phyloP scores from a whole-genome alignment of 2,888 invertebrate species.

The Temnothorax unifasciatus region DNA sequence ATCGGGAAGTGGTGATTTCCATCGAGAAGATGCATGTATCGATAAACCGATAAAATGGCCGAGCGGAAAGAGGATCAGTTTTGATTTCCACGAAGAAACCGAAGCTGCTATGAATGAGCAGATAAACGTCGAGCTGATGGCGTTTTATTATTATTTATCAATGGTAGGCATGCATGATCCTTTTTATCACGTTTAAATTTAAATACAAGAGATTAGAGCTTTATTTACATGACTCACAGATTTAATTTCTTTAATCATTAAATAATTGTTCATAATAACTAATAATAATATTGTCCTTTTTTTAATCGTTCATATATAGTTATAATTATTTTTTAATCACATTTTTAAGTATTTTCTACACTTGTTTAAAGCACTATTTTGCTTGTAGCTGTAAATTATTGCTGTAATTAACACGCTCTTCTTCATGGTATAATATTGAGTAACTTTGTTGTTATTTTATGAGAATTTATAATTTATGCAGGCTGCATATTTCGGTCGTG shows the following conservation, averaged over 20 bases:
- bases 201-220: neutral
- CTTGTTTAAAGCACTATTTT: neutral
- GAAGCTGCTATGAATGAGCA: constrained; percentile 88
- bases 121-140: constrained; percentile 88
- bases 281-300: neutral
- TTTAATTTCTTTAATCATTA: neutral
- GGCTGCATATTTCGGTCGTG: constrained; percentile 86
- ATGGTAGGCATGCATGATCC: constrained; percentile 86
- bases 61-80: constrained; percentile 72
- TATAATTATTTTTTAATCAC: neutral
- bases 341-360: neutral
- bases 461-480: constrained; percentile 51
- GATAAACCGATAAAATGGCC: constrained; percentile 77
- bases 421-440: neutral
- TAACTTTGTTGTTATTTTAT: neutral
- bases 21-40: constrained; percentile 43
- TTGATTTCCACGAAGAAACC: constrained; percentile 85
- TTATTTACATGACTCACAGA: neutral
- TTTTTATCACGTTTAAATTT: neutral
- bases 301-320: neutral
- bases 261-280: neutral
- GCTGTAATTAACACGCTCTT: neutral
- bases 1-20: neutral
- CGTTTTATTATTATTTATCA: constrained; percentile 89
- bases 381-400: neutral